Percentiles rank a stretch among this genome's conserved stretches.
Evolutionary conservation across 2,888 invertebrate species (phyloP).

Genomic region (Zeuzera pyrina): DNA sequence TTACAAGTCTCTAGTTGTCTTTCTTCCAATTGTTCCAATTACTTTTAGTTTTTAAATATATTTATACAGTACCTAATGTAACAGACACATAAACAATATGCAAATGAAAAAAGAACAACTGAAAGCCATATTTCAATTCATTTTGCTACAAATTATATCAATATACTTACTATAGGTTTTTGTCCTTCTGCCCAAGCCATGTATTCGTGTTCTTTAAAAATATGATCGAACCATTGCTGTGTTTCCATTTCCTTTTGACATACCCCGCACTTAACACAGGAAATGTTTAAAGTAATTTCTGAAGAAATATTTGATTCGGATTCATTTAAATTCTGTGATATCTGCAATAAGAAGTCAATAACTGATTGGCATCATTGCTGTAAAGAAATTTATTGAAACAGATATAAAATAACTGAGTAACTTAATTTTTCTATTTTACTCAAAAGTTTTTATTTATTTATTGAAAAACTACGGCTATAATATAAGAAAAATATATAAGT

Average conservation of each 20-base stretch:
- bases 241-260: slow-evolving; percentile 12
- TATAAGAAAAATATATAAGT: too few species aligned
- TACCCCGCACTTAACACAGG: slow-evolving; percentile 18
- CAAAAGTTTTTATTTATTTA: too few species aligned
- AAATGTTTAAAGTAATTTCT: neutral
- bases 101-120: neutral
- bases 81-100: too few species aligned
- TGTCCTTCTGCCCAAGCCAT: slow-evolving; percentile 22
- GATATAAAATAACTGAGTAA: neutral
- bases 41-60: too few species aligned
- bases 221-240: slow-evolving; percentile 19
- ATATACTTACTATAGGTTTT: slow-evolving; percentile 21
- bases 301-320: too few species aligned
- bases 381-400: neutral
- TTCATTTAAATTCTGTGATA: too few species aligned
- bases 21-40: too few species aligned
- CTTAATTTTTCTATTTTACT: too few species aligned
- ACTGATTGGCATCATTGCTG: neutral
- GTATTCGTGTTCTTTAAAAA: slow-evolving; percentile 19
- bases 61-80: too few species aligned
- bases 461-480: too few species aligned
- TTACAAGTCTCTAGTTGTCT: too few species aligned
- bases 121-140: neutral
- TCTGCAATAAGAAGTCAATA: neutral
- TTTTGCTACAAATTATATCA: slow-evolving; percentile 24